phyloP scores from a whole-genome alignment of 2,797 vertebrate species.

The Sebastes hopkinsi region DNA sequence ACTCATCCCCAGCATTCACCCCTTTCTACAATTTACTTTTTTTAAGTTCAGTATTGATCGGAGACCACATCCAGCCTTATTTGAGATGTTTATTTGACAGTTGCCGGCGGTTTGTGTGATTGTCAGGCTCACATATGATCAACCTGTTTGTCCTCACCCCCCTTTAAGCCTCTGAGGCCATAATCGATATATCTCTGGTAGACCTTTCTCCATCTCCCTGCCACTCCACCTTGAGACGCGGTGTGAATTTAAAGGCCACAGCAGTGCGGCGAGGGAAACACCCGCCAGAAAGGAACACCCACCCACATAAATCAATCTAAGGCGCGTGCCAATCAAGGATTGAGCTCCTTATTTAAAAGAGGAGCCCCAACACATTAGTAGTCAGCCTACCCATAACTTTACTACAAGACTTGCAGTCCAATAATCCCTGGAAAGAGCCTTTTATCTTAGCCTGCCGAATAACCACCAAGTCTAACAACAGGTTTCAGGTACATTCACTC shows the following conservation, averaged over 20 bases:
- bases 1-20: conserved; percentile 17
- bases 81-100: conserved; percentile 41
- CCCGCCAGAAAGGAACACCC: conserved; percentile 48
- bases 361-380: conserved; percentile 1
- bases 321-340: conserved; percentile 30
- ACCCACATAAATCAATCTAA: conserved; percentile 54
- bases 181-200: conserved; percentile 68
- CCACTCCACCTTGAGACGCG: conserved; percentile 77
- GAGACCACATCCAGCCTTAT: conserved; percentile 5
- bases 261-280: conserved; percentile 59
- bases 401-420: neutral
- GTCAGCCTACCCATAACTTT: neutral
- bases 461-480: neutral
- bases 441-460: neutral
- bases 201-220: conserved; percentile 56
- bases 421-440: conserved; percentile 1
- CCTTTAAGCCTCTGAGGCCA: conserved; percentile 67
- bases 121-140: conserved; percentile 64
- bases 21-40: conserved; percentile 10
- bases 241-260: conserved; percentile 72
- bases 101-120: conserved; percentile 26
- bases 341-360: conserved; percentile 16
- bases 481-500: neutral
- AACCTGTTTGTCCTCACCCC: conserved; percentile 55
- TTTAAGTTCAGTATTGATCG: conserved; percentile 8